Conservation (phyloP, 2,888 invertebrate genomes). For the Eucriotettix oculatus region DNA sequence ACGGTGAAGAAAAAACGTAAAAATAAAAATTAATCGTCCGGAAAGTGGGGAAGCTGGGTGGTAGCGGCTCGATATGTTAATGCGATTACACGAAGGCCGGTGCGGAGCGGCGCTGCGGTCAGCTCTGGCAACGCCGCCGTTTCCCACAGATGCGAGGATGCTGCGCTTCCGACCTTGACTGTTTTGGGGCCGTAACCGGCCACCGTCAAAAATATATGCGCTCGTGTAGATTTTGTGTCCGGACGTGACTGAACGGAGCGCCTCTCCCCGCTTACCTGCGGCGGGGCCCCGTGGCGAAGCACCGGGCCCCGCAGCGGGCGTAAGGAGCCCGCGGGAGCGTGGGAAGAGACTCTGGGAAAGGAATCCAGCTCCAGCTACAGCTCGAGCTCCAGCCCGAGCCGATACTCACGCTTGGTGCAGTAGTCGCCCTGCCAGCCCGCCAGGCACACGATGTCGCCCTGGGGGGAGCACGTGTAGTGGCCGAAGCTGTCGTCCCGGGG, state of each 20-base stretch:
- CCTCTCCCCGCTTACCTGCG: neutral
- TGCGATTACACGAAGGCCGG: neutral
- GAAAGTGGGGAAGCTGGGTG: neutral
- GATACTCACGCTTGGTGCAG: constrained; percentile 81
- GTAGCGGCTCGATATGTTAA: neutral
- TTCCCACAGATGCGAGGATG: neutral
- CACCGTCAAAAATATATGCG: too few species aligned
- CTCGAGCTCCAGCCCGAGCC: too few species aligned
- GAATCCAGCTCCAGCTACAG: neutral
- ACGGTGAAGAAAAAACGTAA: neutral
- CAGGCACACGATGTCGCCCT: constrained; percentile 75
- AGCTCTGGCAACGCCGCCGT: neutral
- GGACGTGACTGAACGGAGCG: too few species aligned
- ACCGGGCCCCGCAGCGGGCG: constrained; percentile 9
- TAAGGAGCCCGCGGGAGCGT: constrained; percentile 6
- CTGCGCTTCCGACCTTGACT: neutral
- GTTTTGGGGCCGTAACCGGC: too few species aligned
- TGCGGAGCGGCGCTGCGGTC: neutral
- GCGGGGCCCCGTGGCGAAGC: neutral
- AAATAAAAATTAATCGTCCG: neutral
- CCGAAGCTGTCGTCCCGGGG: constrained; percentile 85
- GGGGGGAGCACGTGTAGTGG: constrained; percentile 80
- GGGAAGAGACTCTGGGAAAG: constrained; percentile 8
- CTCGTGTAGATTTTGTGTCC: too few species aligned
- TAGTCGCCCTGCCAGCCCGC: constrained; percentile 89